Base-by-base conservation (phyloP, 2,888 invertebrate genomes). In the Synergus umbraculus region DNA sequence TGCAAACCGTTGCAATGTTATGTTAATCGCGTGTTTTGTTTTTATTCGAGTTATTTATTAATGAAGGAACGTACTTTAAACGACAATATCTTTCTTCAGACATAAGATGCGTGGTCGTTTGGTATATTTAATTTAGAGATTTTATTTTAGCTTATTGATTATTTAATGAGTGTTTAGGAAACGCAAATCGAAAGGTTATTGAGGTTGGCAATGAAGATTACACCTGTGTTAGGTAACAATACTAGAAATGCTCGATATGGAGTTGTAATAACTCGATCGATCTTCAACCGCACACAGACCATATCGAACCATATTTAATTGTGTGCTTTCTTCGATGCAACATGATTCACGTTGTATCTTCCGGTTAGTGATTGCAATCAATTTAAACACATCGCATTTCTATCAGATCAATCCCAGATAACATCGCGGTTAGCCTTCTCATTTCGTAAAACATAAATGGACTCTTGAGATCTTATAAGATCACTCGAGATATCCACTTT, bases 321-420 rank as follows among this genome's bases (percentile, higher is more conserved):
- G 73, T 73, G 49, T 54, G 73, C 73, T 73, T 73, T 73, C 73
- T 73, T 29, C 37, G 49, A 73, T 73, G 37, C 4, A 37, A 73
- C 73, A 73, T 73, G 73, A 73, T 54, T 73, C 73, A 37, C 73
- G 69, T 69, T 69, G 49, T 69, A 37, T 54, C 69, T 73, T 73
- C 49, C 73, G 73, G 46, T 73, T 73, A 49, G 37, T 49, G 13
- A 49, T n/a, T 49, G 73, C 73, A 73, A 73, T 73, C 49, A 49
- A 54, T 73, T 54, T 73, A 37, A 73, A 54, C 73, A 73, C 37
- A 73, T 73, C 46, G 37, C 13, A 73, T 73, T 73, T 73, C 37
- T 73, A 73, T 10, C 10, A 73, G 15, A 73, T 73, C 73, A 37
- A 73, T 73, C 73, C 46, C 2, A 37, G 73, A 73, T 54, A 69